phyloP scores from a whole-genome alignment of 2,113 vertebrate species.

The Nycticorax nycticorax region DNA sequence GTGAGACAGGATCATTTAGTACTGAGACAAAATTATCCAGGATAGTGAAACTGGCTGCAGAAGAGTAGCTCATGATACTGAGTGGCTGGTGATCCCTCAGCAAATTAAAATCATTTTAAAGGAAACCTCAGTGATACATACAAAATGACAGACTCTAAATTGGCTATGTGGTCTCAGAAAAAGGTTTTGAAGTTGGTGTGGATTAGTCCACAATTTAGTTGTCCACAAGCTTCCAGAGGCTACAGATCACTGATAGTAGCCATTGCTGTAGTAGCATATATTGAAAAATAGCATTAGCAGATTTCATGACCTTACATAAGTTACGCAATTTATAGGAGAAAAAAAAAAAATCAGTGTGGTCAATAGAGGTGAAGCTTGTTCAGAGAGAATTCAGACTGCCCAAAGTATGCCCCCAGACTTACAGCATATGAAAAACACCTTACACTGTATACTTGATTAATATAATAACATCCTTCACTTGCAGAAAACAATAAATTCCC shows the following conservation, averaged over 20 bases:
- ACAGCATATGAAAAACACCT: background rate
- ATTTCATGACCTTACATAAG: background rate
- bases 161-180: background rate
- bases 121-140: background rate
- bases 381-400: background rate
- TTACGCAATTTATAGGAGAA: background rate
- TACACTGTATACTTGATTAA: background rate
- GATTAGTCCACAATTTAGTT: background rate
- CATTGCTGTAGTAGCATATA: background rate
- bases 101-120: background rate
- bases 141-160: background rate
- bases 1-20: background rate
- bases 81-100: accelerated
- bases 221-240: background rate
- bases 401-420: background rate
- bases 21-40: background rate
- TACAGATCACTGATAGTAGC: background rate
- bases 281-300: background rate
- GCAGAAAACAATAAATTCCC: background rate
- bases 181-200: background rate
- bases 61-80: background rate
- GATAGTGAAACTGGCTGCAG: background rate
- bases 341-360: background rate
- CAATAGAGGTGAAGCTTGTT: background rate
- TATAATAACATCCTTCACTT: background rate